Evolutionary conservation across 2,888 invertebrate genomes (phyloP), one percentile per base, ranked within the genome.

Genomic region (Acanthoscelides obtectus): DNA sequence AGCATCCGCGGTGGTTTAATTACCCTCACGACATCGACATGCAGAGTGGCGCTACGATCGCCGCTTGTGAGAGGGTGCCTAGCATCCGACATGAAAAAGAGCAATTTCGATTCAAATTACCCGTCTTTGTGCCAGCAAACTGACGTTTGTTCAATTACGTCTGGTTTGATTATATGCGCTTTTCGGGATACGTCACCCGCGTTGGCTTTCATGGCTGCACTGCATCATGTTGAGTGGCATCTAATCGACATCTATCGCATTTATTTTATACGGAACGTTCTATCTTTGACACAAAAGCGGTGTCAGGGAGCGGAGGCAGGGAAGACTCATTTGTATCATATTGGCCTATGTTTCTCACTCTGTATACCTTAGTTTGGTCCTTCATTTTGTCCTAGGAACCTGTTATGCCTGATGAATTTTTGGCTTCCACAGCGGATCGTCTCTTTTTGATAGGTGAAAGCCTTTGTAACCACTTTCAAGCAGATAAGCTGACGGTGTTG

Each of bases 51-150:
- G 45, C 17, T 45, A 17, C 45, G 45, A 45, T 45, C 12, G 45
- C 45, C 12, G 45, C 45, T 12, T 12, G 45, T 45, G 45, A 45
- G 22, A 66, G 66, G 20, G 66, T 20, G 22, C 20, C 20, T 22
- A 20, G 66, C 66, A 66, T 66, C 45, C 45, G 45, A 45, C 45
- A 45, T 45, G n/a, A 69, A 64, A 69, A 69, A 27, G 45, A 63
- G 27, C 64, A 45, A 69, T 69, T 45, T 45, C 63, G 22, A 69
- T 69, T 69, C 45, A 69, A 69, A 69, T 69, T 69, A 64, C 21
- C 21, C 69, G 22, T 66, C 69, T 45, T 69, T 69, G 69, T 2
- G 69, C 66, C 22, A 64, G 22, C 27, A 21, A 8, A 45, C 27
- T 69, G 69, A 69, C 20, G 21, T 69, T 19, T 63, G 63, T 69